Conservation (phyloP, 1,140 invertebrate genomes). For the Caenorhabditis brenneri region DNA sequence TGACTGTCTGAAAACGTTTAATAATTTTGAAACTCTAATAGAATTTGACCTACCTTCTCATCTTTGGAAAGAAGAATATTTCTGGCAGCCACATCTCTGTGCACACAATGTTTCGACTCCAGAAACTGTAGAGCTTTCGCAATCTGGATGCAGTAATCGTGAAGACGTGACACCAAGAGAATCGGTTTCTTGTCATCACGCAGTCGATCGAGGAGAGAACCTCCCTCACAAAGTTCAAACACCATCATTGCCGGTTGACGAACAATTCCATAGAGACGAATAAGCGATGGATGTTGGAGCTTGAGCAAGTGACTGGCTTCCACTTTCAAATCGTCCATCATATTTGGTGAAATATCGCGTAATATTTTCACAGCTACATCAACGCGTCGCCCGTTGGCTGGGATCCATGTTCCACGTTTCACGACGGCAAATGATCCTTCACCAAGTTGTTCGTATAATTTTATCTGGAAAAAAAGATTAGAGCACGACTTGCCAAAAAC, state of each 20-base stretch:
- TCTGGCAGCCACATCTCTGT: slow-evolving; percentile 84
- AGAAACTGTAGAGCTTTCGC: slow-evolving; percentile 83
- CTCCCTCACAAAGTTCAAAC: slow-evolving; percentile 89
- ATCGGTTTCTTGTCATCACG: slow-evolving; percentile 80
- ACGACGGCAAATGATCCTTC: slow-evolving; percentile 58
- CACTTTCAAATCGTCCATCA: slow-evolving; percentile 55
- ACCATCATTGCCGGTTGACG: slow-evolving; percentile 96
- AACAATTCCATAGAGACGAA: slow-evolving; percentile 90
- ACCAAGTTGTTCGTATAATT: slow-evolving; percentile 56
- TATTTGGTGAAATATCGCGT: slow-evolving; percentile 44
- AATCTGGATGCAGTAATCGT: slow-evolving; percentile 54
- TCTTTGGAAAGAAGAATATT: slow-evolving; percentile 88
- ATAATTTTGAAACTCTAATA: not conserved
- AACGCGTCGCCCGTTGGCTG: slow-evolving; percentile 33
- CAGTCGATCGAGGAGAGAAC: slow-evolving; percentile 86
- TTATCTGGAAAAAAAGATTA: slow-evolving; percentile 54
- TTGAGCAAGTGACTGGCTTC: slow-evolving; percentile 97
- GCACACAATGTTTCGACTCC: slow-evolving; percentile 86
- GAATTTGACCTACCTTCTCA: slow-evolving; percentile 77
- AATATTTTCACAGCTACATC: slow-evolving; percentile 59
- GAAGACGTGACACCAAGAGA: slow-evolving; percentile 78
- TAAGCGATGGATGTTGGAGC: slow-evolving; percentile 89
- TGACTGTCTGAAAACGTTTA: slow-evolving; percentile 77
- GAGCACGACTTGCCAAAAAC: too few species aligned
- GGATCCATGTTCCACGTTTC: slow-evolving; percentile 49